phyloP scores from a whole-genome alignment of 2,888 invertebrate species.

The Neelides folsomi region DNA sequence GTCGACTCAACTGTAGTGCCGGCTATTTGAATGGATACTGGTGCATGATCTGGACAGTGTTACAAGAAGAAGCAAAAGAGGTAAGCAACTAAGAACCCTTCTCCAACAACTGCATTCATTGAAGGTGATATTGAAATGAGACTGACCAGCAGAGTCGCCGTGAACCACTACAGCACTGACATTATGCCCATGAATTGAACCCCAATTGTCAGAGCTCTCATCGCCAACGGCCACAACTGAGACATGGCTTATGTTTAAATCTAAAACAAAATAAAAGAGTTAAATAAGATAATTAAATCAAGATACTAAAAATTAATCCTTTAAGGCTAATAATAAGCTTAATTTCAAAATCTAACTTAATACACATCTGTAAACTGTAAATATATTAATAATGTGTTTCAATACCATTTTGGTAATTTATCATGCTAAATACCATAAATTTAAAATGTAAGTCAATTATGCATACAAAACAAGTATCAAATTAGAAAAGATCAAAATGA shows the following conservation, averaged over 20 bases:
- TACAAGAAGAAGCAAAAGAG: background rate
- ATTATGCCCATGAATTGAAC: constrained; percentile 8
- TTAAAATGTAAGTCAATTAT: background rate
- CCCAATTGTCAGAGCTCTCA: constrained; percentile 38
- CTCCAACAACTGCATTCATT: background rate
- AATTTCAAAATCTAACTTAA: too few relatives aligned
- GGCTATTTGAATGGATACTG: constrained; percentile 42
- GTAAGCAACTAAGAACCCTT: background rate
- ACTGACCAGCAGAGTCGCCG: constrained; percentile 7
- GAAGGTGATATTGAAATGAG: background rate
- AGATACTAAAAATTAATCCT: too few relatives aligned
- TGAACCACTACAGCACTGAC: constrained; percentile 28
- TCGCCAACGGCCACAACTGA: constrained; percentile 81
- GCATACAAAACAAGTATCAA: background rate
- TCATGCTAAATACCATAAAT: background rate
- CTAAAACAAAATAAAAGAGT: constrained; percentile 11
- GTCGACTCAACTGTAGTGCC: constrained; percentile 38
- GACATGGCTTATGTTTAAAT: constrained; percentile 68
- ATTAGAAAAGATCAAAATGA: too few relatives aligned
- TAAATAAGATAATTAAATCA: background rate
- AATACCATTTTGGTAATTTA: background rate
- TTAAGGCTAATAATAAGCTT: too few relatives aligned
- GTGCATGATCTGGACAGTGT: constrained; percentile 30
- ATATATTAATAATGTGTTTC: too few relatives aligned
- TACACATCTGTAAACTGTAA: too few relatives aligned